A percentile compares a stretch with the other conserved stretches of the same genome.
These are phyloP conservation scores for Ceramica pisi DNA, from an alignment of 2,888 invertebrate genomes.

Conservation along the genomic window DNA sequence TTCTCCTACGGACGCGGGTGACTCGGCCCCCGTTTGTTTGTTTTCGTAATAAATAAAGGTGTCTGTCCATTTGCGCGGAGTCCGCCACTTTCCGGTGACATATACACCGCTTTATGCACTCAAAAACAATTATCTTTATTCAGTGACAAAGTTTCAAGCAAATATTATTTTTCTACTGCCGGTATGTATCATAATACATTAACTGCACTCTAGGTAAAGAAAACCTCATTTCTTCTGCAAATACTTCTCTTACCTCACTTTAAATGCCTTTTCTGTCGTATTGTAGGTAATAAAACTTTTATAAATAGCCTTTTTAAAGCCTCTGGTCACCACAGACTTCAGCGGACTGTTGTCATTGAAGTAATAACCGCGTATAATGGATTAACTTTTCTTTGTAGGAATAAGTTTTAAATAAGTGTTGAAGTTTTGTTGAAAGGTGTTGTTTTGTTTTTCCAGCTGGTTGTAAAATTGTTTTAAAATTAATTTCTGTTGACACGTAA, in stretches of 20 bases:
- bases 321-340: slow-evolving; percentile 2
- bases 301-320: slow-evolving; percentile 28
- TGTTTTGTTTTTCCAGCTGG: slow-evolving; percentile 4
- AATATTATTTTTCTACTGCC: slow-evolving; percentile 8
- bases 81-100: no score
- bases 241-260: slow-evolving; percentile 13
- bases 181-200: neutral
- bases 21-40: no score
- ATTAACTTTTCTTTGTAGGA: slow-evolving; percentile 43
- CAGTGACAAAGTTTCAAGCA: neutral
- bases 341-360: slow-evolving; percentile 33
- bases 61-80: no score
- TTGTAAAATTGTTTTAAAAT: neutral
- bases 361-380: slow-evolving; percentile 44
- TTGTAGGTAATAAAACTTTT: slow-evolving; percentile 44
- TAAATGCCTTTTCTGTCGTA: slow-evolving; percentile 41
- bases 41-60: no score
- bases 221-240: slow-evolving; percentile 20
- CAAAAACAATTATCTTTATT: neutral
- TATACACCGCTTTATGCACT: no score
- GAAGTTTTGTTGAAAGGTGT: slow-evolving; percentile 21
- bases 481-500: neutral
- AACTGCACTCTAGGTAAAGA: slow-evolving; percentile 14
- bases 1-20: no score
- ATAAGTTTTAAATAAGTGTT: slow-evolving; percentile 41